Base-by-base conservation (phyloP, 2,113 vertebrate genomes). In the Cathartes aura region DNA sequence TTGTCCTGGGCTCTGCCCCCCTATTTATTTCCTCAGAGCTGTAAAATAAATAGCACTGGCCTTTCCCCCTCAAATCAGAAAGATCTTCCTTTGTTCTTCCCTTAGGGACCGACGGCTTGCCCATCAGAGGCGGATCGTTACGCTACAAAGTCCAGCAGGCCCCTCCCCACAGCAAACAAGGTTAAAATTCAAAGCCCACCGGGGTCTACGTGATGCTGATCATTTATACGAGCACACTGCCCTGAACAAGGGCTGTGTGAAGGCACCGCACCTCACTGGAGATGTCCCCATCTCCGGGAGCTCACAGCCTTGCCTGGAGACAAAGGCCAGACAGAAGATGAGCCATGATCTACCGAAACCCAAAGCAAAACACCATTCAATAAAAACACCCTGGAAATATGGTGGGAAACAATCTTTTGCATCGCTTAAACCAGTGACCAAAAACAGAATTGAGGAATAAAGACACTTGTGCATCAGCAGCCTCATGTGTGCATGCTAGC, bases 1-100 rank as follows among this genome's bases (percentile, higher is more conserved):
- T 93, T 86, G 67, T 73, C 45, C 62, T 88, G 66, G 48, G 74
- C 58, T 93, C 81, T 59, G 29, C 30, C 3, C 12, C 50, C 13
- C n/a, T 34, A 4, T 82, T 96, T 88, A 70, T 55, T 68, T 86
- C 74, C 79, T 88, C 63, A 82, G 50, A 90, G 82, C 67, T 89
- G 59, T 83, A 70, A 95, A 92, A 93, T 59, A 88, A 86, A 66
- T 73, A 90, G 42, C 82, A 59, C 22, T 81, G 82, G 67, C 88
- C 79, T 94, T 90, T 89, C 42, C 12, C 36, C 15, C 63, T 93
- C 58, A 23, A 76, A 87, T 83, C 62, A 86, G 67, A 58, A 75
- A 30, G 48, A 40, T 93, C 68, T 90, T 82, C 62, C 93, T 94
- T 97, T 97, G 87, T 93, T 95, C 84, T 70, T 90, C 78, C 84